Evolutionary conservation across 2,113 vertebrate genomes (phyloP).

Genomic region (Lamprotornis superbus): DNA sequence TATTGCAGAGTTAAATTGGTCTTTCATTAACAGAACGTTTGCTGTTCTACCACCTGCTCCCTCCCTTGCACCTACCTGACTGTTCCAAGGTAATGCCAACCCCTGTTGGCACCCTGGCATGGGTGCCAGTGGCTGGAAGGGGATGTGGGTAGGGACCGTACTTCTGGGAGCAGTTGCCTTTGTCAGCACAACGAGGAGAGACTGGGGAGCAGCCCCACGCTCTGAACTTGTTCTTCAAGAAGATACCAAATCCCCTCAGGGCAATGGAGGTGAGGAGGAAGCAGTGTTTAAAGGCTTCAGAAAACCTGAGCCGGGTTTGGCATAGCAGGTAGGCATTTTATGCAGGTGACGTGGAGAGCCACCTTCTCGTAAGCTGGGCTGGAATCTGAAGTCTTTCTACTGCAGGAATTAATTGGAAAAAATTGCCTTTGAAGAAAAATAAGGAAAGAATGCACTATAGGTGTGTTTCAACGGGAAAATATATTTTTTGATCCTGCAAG

Average conservation of each 20-base stretch:
- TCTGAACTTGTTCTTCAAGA: neutral
- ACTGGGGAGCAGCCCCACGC: neutral
- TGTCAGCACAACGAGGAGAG: conserved; percentile 33
- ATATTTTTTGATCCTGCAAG: neutral
- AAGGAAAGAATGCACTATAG: neutral
- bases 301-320: conserved; percentile 13
- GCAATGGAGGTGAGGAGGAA: neutral
- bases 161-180: conserved; percentile 72
- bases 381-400: neutral
- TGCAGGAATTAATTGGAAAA: neutral
- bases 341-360: neutral
- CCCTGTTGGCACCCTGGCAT: conserved; percentile 53
- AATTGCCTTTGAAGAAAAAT: neutral
- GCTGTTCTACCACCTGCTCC: neutral
- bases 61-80: neutral
- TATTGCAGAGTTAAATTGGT: neutral
- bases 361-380: neutral
- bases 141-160: conserved; percentile 50
- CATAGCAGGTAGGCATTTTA: conserved; percentile 1
- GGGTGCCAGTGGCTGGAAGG: conserved; percentile 48
- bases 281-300: neutral
- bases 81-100: neutral
- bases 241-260: neutral
- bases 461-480: neutral
- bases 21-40: conserved; percentile 18